Evolutionary conservation across 2,888 invertebrate species (phyloP).

Genomic region (Pycnomerus fuliginosus): DNA sequence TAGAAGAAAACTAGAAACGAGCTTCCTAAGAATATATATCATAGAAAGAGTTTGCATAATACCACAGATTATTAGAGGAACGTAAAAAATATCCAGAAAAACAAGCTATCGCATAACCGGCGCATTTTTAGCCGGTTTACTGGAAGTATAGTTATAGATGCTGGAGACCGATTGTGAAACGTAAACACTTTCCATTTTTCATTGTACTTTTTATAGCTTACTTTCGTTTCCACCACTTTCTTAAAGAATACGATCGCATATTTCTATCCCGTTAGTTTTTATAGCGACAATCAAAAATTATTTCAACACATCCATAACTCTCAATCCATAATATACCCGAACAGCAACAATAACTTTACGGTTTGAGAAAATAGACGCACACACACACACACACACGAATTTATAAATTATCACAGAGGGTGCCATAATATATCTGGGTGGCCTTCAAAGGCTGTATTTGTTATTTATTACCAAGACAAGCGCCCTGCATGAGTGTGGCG

Average conservation of each 20-base stretch:
- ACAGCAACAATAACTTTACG: slow-evolving; percentile 9
- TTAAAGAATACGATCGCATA: slow-evolving; percentile 25
- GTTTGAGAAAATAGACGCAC: too few species aligned
- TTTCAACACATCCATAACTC: too few species aligned
- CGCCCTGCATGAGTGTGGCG: too few species aligned
- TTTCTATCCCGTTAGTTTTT: slow-evolving; percentile 26
- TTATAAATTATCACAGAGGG: slow-evolving; percentile 17
- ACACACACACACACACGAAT: slow-evolving; percentile 8
- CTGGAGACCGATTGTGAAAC: slow-evolving; percentile 25
- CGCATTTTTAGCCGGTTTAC: slow-evolving; percentile 23
- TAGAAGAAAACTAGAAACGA: slow-evolving; percentile 27
- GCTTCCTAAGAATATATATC: slow-evolving; percentile 19
- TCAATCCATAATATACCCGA: slow-evolving; percentile 4
- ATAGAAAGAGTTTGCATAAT: slow-evolving; percentile 30
- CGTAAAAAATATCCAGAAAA: slow-evolving; percentile 25
- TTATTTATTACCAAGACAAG: slow-evolving; percentile 23
- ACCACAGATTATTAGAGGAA: slow-evolving; percentile 23
- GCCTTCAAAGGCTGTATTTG: too few species aligned
- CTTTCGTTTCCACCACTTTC: slow-evolving; percentile 20
- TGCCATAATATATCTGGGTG: slow-evolving; percentile 14
- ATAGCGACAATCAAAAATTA: slow-evolving; percentile 24
- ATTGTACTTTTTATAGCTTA: slow-evolving; percentile 32
- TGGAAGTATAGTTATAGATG: too few species aligned
- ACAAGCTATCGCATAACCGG: slow-evolving; percentile 24
- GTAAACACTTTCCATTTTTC: slow-evolving; percentile 34